phyloP scores from a whole-genome alignment of 1,140 invertebrate species.

The Lanistes nyassanus region DNA sequence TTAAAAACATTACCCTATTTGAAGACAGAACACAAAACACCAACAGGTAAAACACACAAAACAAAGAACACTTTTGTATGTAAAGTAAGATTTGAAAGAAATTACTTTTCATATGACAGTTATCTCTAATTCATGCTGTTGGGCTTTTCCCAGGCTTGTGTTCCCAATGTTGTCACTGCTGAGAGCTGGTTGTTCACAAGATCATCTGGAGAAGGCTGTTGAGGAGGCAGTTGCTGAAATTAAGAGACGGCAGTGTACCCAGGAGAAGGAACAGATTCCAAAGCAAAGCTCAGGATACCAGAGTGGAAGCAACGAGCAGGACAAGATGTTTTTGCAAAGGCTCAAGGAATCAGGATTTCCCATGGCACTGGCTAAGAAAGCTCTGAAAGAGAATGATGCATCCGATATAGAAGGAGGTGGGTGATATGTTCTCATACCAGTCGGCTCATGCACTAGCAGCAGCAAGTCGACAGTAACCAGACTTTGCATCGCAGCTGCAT shows the following conservation, averaged over 20 bases:
- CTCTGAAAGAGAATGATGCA: slow-evolving; percentile 24
- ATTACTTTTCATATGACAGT: not conserved
- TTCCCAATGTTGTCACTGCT: slow-evolving; percentile 49
- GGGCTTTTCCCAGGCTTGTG: slow-evolving; percentile 29
- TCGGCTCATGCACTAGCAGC: not conserved
- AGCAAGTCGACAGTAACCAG: not conserved
- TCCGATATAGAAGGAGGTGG: slow-evolving; percentile 41
- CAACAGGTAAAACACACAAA: not conserved
- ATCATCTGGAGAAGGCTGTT: slow-evolving; percentile 17
- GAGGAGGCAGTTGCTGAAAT: slow-evolving; percentile 18
- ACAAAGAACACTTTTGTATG: not conserved
- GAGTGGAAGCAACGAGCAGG: not conserved
- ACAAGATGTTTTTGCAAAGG: slow-evolving; percentile 18
- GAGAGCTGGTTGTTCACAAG: slow-evolving; percentile 31
- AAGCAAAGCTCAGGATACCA: not conserved
- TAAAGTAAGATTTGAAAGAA: not conserved
- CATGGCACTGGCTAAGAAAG: slow-evolving; percentile 21
- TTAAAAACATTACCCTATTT: not conserved
- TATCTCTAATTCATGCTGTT: not conserved
- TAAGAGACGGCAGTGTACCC: not conserved
- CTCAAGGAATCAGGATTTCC: slow-evolving; percentile 25
- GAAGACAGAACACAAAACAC: not conserved
- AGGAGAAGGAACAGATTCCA: not conserved
- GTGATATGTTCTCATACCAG: not conserved
- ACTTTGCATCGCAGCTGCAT: not conserved